Percentiles rank a stretch among this genome's conserved stretches.
phyloP scores from a whole-genome alignment of 2,888 invertebrate genomes.

The Polylopha cassiicola region DNA sequence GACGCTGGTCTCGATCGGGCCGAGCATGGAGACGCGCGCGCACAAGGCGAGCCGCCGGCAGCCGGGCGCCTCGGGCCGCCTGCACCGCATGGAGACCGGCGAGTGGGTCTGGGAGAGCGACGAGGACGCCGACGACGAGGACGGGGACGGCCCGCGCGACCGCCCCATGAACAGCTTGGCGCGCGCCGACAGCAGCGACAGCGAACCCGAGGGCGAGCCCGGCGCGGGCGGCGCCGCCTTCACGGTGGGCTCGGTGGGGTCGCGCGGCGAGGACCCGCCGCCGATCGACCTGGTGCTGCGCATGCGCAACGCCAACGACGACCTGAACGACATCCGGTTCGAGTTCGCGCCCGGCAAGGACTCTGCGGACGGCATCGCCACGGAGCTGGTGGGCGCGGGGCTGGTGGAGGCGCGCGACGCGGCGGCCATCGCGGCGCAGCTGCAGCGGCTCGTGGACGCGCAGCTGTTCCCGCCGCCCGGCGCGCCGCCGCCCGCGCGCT shows the following conservation, averaged over 20 bases:
- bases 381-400: conserved; percentile 97
- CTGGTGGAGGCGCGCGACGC: conserved; percentile 95
- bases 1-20: conserved; percentile 90
- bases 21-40: conserved; percentile 93
- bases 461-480: conserved; percentile 57
- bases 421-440: conserved; percentile 92
- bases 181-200: conserved; percentile 78
- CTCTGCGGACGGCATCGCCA: conserved; percentile 95
- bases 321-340: conserved; percentile 98
- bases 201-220: conserved; percentile 66
- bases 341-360: conserved; percentile 96
- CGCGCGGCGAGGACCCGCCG: conserved; percentile 49
- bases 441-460: conserved; percentile 91
- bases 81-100: conserved; percentile 96
- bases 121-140: conserved; percentile 79
- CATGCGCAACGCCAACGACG: conserved; percentile 93
- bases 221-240: conserved; percentile 40
- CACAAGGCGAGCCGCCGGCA: conserved; percentile 91
- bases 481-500: conserved; percentile 77
- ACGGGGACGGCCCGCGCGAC: conserved; percentile 72
- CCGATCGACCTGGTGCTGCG: conserved; percentile 91
- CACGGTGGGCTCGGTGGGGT: conserved; percentile 52
- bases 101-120: conserved; percentile 99
- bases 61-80: conserved; percentile 89
- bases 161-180: conserved; percentile 79